phyloP scores from a whole-genome alignment of 64 coral and sea anemone genomes.

The Pachyseris speciosa region DNA sequence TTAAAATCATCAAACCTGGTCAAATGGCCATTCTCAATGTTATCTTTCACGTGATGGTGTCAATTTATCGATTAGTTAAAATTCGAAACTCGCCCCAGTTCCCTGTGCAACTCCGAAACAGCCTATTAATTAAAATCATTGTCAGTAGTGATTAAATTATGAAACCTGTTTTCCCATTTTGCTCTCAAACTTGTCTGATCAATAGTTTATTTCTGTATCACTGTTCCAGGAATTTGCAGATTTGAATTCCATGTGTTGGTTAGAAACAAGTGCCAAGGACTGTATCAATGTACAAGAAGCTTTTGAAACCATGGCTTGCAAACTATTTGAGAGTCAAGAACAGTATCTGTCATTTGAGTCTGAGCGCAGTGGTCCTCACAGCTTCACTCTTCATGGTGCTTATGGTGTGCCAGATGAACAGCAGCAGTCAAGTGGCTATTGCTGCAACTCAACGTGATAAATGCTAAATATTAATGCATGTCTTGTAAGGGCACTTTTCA shows the following conservation, averaged over 20 bases:
- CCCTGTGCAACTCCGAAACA: too few relatives aligned
- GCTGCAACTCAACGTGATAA: constrained; percentile 38
- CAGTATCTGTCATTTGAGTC: constrained; percentile 63
- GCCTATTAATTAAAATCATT: too few relatives aligned
- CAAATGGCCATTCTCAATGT: too few relatives aligned
- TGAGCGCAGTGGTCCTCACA: constrained; percentile 72
- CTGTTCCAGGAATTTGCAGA: constrained; percentile 69
- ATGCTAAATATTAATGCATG: not conserved
- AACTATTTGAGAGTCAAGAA: constrained; percentile 67
- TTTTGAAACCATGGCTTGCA: constrained; percentile 76
- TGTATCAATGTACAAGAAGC: constrained; percentile 84
- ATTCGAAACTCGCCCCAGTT: too few relatives aligned
- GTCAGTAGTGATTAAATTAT: too few relatives aligned
- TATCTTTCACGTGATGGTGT: too few relatives aligned
- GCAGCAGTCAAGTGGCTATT: not conserved
- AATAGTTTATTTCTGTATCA: not conserved
- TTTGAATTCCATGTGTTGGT: constrained; percentile 75
- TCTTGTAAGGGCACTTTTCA: too few relatives aligned
- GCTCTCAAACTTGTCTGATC: not conserved
- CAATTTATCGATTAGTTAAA: too few relatives aligned
- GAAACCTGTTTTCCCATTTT: too few relatives aligned
- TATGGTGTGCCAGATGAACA: constrained; percentile 79
- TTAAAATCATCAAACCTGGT: too few relatives aligned
- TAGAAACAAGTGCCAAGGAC: constrained; percentile 91
- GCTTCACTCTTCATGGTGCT: constrained; percentile 90